A percentile compares a stretch with the other conserved stretches of the same genome.
These are phyloP conservation scores for Neodiprion pinetum DNA, from an alignment of 1,140 invertebrate species.

Conservation along the genomic window DNA sequence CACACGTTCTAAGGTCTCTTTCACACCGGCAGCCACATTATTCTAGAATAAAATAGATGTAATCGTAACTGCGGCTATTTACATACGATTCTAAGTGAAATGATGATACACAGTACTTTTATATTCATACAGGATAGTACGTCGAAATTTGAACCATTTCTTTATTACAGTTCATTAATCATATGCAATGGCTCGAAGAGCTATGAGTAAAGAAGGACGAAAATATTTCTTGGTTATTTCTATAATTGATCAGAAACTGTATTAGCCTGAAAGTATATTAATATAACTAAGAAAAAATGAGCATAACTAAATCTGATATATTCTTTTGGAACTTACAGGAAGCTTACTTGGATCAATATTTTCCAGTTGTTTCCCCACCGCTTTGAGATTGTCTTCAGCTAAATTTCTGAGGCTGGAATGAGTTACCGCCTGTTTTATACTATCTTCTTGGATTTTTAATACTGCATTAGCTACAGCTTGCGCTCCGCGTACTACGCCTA, in stretches of 20 bases:
- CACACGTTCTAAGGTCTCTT: neutral
- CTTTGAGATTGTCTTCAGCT: constrained; percentile 39
- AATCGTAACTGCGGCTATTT: too few species aligned
- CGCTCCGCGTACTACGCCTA: constrained; percentile 49
- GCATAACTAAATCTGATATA: neutral
- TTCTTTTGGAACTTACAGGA: constrained; percentile 54
- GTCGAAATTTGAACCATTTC: constrained; percentile 11
- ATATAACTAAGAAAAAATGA: too few species aligned
- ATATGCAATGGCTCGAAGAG: neutral
- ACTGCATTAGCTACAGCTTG: constrained; percentile 47
- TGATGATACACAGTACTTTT: too few species aligned
- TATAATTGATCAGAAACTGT: neutral
- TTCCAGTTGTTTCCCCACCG: constrained; percentile 38
- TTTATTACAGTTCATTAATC: constrained; percentile 14
- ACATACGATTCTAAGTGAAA: too few species aligned
- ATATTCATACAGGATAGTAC: too few species aligned
- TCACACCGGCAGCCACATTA: neutral
- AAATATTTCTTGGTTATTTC: neutral
- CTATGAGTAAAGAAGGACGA: neutral
- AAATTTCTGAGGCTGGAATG: constrained; percentile 48
- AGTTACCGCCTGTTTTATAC: constrained; percentile 39
- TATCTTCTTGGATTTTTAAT: constrained; percentile 47
- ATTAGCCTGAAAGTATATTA: too few species aligned
- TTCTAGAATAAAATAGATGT: neutral
- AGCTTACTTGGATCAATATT: constrained; percentile 56